Evolutionary conservation across 2,113 vertebrate genomes (phyloP), one percentile per base, ranked within the genome.

Genomic region (Mirounga angustirostris): DNA sequence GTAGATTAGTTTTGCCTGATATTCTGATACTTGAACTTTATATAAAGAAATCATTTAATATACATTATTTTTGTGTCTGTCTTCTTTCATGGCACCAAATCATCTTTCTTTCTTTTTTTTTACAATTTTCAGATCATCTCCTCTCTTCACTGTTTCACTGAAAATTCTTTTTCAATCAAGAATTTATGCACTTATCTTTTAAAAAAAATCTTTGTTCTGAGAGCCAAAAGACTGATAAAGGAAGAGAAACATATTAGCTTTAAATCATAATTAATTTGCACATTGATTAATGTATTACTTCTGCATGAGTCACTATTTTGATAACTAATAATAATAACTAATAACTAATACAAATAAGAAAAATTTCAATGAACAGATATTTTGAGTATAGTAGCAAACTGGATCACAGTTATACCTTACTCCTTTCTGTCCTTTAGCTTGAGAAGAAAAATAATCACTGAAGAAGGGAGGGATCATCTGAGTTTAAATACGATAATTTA

Each of bases 181-280:
- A 61, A 63, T 78, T 61, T 76, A 90, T 24, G 67, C 15, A 67
- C 28, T 74, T 73, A 89, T 22, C 21, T 22, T n/a, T 59, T 76
- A 81, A 67, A 91, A 92, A 40, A 7, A 21, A 28, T 69, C 24
- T 94, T 82, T 86, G 18, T 50, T 86, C 58, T 83, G 33, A 74
- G 26, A 74, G 54, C 28, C 4, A 67, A 96, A 87, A 88, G n/a
- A 18, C 12, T 82, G 26, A 67, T 30, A 2, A 76, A 82, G 58
- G 13, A 92, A 93, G 54, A 46, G 28, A 94, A 92, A 50, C 28
- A 56, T 13, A 9, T 36, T 89, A 9, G 10, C 71, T 87, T 95
- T 90, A 89, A 76, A 83, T 81, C 14, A 65, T 12, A 93, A 36
- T 81, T 80, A 89, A 78, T 92, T 89, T 92, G 74, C 28, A 69